Percentiles rank a stretch among this genome's conserved stretches.
These are phyloP conservation scores for Rhinatrema bivittatum DNA, from an alignment of 2,797 vertebrate genomes.

Conservation along the genomic window DNA sequence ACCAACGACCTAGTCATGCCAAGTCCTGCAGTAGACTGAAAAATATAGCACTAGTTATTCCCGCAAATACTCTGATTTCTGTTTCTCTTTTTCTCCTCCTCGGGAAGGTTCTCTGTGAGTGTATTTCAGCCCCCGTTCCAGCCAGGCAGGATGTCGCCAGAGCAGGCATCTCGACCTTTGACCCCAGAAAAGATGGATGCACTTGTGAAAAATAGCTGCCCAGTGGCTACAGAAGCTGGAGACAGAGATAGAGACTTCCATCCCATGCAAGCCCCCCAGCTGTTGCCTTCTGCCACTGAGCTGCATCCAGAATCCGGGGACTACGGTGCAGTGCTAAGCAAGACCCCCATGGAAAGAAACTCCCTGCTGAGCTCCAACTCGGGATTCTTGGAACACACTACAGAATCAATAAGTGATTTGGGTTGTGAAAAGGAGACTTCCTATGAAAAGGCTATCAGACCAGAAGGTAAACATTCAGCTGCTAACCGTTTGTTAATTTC, in stretches of 20 bases:
- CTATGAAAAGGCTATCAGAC: conserved; percentile 79
- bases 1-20: no score
- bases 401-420: conserved; percentile 47
- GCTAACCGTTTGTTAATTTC: no score
- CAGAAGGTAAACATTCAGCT: conserved; percentile 72
- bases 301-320: conserved; percentile 47
- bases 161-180: conserved; percentile 55
- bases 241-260: conserved; percentile 35
- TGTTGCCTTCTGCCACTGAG: conserved; percentile 30
- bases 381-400: conserved; percentile 65
- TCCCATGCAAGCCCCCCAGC: conserved; percentile 42
- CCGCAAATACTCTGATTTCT: no score
- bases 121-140: conserved; percentile 96
- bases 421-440: conserved; percentile 71
- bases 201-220: conserved; percentile 39
- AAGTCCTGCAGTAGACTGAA: no score
- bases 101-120: conserved; percentile 94
- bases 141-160: conserved; percentile 79
- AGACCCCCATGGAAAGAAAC: conserved; percentile 41
- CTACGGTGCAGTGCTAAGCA: conserved; percentile 29
- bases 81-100: not conserved
- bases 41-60: no score
- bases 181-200: conserved; percentile 42
- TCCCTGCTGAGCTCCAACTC: conserved; percentile 70
- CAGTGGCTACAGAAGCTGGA: conserved; percentile 29